Conservation (phyloP, 2,797 vertebrate species). For the Graptemys geographica region DNA sequence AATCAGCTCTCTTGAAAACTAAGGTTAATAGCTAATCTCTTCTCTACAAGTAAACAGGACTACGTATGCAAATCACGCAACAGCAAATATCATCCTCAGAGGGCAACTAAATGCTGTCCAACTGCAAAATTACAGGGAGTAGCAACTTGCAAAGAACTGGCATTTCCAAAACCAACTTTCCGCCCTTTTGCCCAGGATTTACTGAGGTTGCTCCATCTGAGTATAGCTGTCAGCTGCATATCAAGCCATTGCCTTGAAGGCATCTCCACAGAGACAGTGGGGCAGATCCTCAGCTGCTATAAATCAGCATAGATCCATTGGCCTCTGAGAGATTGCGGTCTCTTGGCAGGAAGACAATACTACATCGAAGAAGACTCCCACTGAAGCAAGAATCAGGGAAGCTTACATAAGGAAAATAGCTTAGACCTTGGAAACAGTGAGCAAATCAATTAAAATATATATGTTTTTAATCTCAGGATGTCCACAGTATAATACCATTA, state of each 20-base stretch:
- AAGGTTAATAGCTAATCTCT: neutral
- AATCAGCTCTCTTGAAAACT: conserved; percentile 51
- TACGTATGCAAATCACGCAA: neutral
- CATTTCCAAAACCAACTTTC: neutral
- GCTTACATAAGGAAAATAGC: neutral
- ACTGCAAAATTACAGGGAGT: fast-evolving
- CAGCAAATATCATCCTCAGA: neutral
- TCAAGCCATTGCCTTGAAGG: neutral
- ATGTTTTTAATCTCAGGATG: neutral
- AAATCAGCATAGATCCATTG: neutral
- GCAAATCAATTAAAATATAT: neutral
- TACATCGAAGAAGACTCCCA: neutral
- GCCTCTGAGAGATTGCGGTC: neutral
- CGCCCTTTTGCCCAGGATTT: neutral
- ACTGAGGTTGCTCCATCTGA: neutral
- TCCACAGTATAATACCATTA: neutral
- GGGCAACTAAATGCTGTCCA: neutral
- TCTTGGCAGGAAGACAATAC: neutral
- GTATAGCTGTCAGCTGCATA: neutral
- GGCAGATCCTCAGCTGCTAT: neutral
- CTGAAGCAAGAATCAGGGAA: neutral
- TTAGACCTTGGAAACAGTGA: neutral
- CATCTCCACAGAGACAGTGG: neutral
- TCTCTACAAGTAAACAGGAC: neutral
- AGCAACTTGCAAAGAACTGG: neutral